phyloP scores from a whole-genome alignment of 2,888 invertebrate species.

The Kuschelorhynchus macadamiae region DNA sequence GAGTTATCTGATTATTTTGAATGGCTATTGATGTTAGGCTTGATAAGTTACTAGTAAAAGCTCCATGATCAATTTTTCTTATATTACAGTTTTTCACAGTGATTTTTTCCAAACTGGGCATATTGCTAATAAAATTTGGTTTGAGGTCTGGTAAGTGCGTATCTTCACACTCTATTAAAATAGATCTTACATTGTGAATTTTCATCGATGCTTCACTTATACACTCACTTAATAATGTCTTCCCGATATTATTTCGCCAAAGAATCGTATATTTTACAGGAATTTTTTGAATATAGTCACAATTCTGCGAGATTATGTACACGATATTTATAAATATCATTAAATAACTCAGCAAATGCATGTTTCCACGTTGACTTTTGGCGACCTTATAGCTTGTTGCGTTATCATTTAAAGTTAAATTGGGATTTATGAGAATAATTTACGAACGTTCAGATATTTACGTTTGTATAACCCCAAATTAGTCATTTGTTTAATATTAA shows the following conservation, averaged over 20 bases:
- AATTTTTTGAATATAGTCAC: not conserved
- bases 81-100: not conserved
- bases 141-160: not conserved
- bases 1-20: not conserved
- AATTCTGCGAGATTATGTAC: not conserved
- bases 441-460: too few relatives aligned
- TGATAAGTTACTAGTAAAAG: slow-evolving; percentile 10
- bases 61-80: slow-evolving; percentile 11
- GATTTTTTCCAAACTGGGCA: not conserved
- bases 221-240: not conserved
- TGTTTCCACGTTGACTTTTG: not conserved
- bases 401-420: too few relatives aligned
- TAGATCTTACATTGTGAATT: not conserved
- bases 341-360: not conserved
- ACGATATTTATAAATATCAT: not conserved
- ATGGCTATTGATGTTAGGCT: not conserved
- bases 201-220: not conserved
- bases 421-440: too few relatives aligned
- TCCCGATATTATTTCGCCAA: not conserved
- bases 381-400: too few relatives aligned
- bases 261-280: not conserved
- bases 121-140: slow-evolving; percentile 7
- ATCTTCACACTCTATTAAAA: not conserved
- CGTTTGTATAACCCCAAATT: too few relatives aligned
- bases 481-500: too few relatives aligned